Evolutionary conservation across 2,888 invertebrate species (phyloP).

Genomic region (Parascotia fuliginaria): DNA sequence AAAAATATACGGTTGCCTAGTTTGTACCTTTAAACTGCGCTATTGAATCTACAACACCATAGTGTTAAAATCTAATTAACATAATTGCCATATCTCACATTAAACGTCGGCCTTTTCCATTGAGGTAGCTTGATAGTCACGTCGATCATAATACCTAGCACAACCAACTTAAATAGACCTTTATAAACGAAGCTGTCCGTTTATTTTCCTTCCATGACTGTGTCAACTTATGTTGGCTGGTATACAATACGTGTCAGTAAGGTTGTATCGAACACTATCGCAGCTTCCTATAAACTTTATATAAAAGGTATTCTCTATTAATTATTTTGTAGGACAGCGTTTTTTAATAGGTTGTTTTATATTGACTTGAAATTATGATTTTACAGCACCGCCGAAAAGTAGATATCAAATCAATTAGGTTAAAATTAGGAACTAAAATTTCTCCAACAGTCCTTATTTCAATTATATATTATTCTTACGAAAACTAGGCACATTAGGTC

Average conservation of each 20-base stretch:
- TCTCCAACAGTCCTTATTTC: too few species aligned
- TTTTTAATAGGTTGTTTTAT: too few species aligned
- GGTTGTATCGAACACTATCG: constrained; percentile 29
- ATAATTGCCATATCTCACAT: too few species aligned
- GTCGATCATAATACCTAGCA: constrained; percentile 6
- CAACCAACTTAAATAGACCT: constrained; percentile 11
- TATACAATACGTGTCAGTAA: constrained; percentile 31
- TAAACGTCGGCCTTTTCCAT: constrained; percentile 30
- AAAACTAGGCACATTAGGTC: too few species aligned
- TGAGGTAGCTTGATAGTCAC: constrained; percentile 11
- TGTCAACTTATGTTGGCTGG: constrained; percentile 11
- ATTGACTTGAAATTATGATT: too few species aligned
- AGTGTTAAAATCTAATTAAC: constrained; percentile 35
- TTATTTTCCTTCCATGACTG: neutral
- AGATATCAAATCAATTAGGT: too few species aligned
- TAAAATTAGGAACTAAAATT: too few species aligned
- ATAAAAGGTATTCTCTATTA: neutral
- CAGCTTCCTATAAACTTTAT: constrained; percentile 9
- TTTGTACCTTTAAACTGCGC: too few species aligned
- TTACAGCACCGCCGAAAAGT: too few species aligned
- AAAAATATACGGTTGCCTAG: too few species aligned
- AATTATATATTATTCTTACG: too few species aligned
- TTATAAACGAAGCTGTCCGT: neutral
- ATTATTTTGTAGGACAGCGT: neutral
- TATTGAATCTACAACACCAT: too few species aligned